Percentiles rank a stretch among this genome's conserved stretches.
These are phyloP conservation scores for Megalops atlanticus DNA, from an alignment of 2,113 vertebrate species.

Conservation along the genomic window DNA sequence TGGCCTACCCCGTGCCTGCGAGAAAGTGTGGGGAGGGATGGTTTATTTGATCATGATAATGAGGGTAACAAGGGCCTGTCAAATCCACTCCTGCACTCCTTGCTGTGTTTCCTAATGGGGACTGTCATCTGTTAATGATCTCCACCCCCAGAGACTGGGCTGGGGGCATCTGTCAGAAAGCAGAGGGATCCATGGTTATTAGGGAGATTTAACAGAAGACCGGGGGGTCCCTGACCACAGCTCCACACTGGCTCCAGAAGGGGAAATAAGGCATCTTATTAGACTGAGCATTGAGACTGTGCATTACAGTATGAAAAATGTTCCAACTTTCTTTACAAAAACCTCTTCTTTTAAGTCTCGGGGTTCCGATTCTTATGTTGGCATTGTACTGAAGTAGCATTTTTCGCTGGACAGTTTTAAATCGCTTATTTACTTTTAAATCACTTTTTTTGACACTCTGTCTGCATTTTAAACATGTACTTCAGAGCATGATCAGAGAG, in stretches of 20 bases:
- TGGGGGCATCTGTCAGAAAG: slow-evolving; percentile 17
- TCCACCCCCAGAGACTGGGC: slow-evolving; percentile 39
- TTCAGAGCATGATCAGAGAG: background rate
- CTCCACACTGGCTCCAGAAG: slow-evolving; percentile 15
- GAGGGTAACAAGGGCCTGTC: slow-evolving; percentile 47
- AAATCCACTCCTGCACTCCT: slow-evolving; percentile 41
- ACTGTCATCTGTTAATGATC: slow-evolving; percentile 59
- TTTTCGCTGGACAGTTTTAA: background rate
- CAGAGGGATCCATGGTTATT: slow-evolving; percentile 54
- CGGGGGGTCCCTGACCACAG: slow-evolving; percentile 39
- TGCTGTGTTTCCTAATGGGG: slow-evolving; percentile 46
- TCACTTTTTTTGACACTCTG: background rate
- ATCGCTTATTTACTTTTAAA: no score
- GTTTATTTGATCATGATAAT: slow-evolving; percentile 38
- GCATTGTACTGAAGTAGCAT: background rate
- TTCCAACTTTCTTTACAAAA: no score
- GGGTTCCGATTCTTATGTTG: background rate
- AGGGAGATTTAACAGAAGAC: slow-evolving; percentile 39
- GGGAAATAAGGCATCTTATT: slow-evolving; percentile 30
- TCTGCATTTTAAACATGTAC: background rate
- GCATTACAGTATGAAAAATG: no score
- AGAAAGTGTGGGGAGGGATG: background rate
- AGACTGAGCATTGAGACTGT: slow-evolving; percentile 42
- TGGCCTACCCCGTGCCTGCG: background rate
- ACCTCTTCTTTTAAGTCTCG: background rate